phyloP scores from a whole-genome alignment of 1,140 invertebrate species.

The Mercenaria mercenaria region DNA sequence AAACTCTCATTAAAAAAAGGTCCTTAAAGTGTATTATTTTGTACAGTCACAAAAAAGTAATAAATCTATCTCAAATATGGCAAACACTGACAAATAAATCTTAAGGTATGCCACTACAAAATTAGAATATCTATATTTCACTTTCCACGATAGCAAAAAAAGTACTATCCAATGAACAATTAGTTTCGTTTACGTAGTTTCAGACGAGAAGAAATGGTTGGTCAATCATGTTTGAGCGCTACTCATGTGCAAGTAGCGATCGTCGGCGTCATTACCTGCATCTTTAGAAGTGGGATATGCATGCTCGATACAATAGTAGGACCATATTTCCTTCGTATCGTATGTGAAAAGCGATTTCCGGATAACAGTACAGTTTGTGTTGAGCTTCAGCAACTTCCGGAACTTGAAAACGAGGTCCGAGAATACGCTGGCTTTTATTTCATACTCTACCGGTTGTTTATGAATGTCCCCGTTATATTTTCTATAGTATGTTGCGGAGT shows the following conservation, averaged over 20 bases:
- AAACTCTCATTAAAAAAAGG: too few relatives aligned
- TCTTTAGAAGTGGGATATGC: not conserved
- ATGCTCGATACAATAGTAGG: not conserved
- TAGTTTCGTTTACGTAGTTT: too few relatives aligned
- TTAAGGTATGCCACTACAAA: too few relatives aligned
- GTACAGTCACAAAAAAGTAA: too few relatives aligned
- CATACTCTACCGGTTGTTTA: not conserved
- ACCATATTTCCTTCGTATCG: not conserved
- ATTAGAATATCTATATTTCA: too few relatives aligned
- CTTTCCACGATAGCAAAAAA: too few relatives aligned
- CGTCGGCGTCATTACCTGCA: not conserved
- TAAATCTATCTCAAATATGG: too few relatives aligned
- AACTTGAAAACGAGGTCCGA: not conserved
- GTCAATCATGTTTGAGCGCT: too few relatives aligned
- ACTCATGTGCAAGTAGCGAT: constrained; percentile 51
- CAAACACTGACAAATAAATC: too few relatives aligned
- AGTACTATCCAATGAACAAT: too few relatives aligned
- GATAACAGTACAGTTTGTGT: not conserved
- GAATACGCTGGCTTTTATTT: not conserved
- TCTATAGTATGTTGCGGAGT: not conserved
- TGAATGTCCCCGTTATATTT: not conserved
- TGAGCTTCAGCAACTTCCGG: not conserved
- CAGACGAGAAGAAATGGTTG: too few relatives aligned
- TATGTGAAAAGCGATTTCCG: not conserved
- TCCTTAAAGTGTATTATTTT: too few relatives aligned